These are phyloP conservation scores for Nothura maculosa DNA, from an alignment of 2,797 vertebrate species.

Conservation along the genomic window DNA sequence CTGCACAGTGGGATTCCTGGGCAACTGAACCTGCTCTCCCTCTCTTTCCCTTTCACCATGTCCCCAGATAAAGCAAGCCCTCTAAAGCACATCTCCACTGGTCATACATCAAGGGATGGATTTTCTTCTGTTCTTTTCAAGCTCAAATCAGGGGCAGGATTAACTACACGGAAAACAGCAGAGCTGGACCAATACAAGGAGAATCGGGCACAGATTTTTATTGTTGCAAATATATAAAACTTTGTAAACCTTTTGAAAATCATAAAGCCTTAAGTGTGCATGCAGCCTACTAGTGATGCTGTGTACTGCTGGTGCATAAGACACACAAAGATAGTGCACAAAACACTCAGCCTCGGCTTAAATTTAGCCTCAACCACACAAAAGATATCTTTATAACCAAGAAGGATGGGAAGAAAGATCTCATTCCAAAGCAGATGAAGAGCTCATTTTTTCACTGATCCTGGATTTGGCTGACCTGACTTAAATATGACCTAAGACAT, in stretches of 20 bases:
- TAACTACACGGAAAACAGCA: background rate
- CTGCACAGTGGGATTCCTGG: background rate
- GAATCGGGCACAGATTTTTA: background rate
- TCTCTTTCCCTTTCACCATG: rapidly evolving
- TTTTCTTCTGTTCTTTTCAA: background rate
- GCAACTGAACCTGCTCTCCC: background rate
- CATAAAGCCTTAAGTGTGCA: background rate
- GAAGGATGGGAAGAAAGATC: constrained; percentile 62
- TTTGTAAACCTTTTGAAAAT: constrained; percentile 6
- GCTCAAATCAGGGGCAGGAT: background rate
- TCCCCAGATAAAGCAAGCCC: background rate
- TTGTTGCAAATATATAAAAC: constrained; percentile 5
- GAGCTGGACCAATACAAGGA: background rate
- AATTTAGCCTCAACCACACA: constrained; percentile 59
- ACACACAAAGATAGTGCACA: background rate
- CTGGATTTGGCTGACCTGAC: constrained; percentile 68
- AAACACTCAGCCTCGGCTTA: constrained; percentile 34
- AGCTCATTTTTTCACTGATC: constrained; percentile 67
- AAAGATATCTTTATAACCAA: constrained; percentile 60
- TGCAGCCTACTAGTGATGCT: background rate
- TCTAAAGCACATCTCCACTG: background rate
- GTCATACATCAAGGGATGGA: background rate
- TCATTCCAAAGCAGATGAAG: constrained; percentile 66
- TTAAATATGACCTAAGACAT: constrained; percentile 72
- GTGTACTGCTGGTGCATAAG: constrained; percentile 38